Base-by-base conservation (phyloP, 1,140 invertebrate species). In the Hypothenemus hampei region DNA sequence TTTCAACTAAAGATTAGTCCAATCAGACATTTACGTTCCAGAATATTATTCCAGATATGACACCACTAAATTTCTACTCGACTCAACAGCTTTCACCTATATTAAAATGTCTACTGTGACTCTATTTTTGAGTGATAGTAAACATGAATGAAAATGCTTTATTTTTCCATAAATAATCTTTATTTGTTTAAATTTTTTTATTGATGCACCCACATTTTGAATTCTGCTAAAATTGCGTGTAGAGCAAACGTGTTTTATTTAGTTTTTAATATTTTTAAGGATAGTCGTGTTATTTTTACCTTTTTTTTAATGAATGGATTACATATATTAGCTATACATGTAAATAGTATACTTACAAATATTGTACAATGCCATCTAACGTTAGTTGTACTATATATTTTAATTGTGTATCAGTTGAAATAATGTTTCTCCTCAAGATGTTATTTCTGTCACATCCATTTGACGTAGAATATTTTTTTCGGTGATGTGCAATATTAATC, bases 401-500 rank as follows among this genome's bases (percentile, higher is more conserved):
- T 53, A 57, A 52, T 56, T 52, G 43, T 52, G 36, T 61, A 53
- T 44, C 60, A 36, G 57, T 35, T 54, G 48, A 60, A 51, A 57
- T 6, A 22, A 43, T 35, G 40, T 57, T 57, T 21, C 41, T n/a
- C 55, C 47, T 54, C 49, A 58, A 53, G 56, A 59, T 59, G 61
- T 65, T 55, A n/a, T n/a, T 57, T 64, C 62, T 63, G 62, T 68
- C 67, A 59, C 61, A 65, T 69, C 63, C 66, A 67, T 68, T 70
- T 67, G 62, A 70, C 60, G 60, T 65, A 65, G 62, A 64, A 65
- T 67, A 63, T 66, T n/a, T n/a, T n/a, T 62, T 70, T 68, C 61
- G 68, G 65, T 67, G 61, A 70, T 67, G 69, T 71, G 69, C 69
- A 71, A 71, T 71, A 71, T 71, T 68, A 68, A 68, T 68, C 64